Evolutionary conservation across 2,888 invertebrate species (phyloP).

Genomic region (Sipunculus nudus): DNA sequence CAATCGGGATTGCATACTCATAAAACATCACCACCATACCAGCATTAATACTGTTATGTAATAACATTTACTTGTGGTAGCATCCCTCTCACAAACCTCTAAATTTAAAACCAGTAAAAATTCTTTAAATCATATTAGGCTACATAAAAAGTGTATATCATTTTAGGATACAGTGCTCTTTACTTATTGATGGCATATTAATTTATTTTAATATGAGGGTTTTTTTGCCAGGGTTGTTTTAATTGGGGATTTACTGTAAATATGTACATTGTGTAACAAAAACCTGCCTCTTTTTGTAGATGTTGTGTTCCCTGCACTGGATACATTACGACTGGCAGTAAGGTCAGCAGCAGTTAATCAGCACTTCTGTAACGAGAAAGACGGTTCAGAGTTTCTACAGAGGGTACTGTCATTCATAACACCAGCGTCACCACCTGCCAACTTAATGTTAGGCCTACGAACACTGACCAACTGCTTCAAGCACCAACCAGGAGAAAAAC

Average conservation of each 20-base stretch:
- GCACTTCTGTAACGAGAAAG: constrained; percentile 67
- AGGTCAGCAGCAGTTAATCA: constrained; percentile 75
- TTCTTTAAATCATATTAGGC: neutral
- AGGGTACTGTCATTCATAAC: constrained; percentile 66
- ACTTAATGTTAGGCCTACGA: constrained; percentile 69
- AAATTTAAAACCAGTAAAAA: no score
- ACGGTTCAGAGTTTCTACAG: constrained; percentile 64
- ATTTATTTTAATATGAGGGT: neutral
- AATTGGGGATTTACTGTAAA: neutral
- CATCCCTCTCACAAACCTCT: no score
- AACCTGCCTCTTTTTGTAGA: constrained; percentile 67
- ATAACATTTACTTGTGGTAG: no score
- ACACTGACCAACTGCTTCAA: constrained; percentile 83
- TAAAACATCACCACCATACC: no score
- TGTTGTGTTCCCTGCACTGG: constrained; percentile 87
- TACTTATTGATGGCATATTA: neutral
- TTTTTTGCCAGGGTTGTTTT: no score
- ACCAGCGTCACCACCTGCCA: constrained; percentile 43
- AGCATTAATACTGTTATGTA: no score
- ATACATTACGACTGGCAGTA: constrained; percentile 84
- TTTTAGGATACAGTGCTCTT: neutral
- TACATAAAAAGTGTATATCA: neutral
- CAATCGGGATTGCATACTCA: no score
- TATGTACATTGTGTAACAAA: neutral
- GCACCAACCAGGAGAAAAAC: constrained; percentile 68